A percentile compares a stretch with the other conserved stretches of the same genome.
Evolutionary conservation across 2,113 vertebrate species (phyloP).

Genomic region (Prunella fulvescens): DNA sequence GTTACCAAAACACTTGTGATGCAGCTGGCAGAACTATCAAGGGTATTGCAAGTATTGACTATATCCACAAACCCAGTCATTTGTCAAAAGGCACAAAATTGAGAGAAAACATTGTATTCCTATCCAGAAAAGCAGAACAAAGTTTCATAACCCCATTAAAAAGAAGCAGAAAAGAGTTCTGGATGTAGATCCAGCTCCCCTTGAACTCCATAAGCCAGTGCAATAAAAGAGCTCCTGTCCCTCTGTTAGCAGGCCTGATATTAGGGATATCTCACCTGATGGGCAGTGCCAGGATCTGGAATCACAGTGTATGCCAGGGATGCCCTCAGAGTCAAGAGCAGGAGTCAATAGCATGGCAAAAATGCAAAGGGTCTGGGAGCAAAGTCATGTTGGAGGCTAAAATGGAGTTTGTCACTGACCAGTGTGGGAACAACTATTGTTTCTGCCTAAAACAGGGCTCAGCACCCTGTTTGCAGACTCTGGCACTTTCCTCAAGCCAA

Average conservation of each 20-base stretch:
- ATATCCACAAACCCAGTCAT: not conserved
- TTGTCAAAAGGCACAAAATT: not conserved
- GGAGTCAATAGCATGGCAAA: not conserved
- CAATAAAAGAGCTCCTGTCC: not conserved
- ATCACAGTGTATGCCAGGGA: rapidly evolving
- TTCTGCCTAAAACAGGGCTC: not conserved
- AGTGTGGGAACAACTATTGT: not conserved
- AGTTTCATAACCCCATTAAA: not conserved
- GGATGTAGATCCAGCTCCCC: not conserved
- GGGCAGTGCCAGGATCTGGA: not conserved
- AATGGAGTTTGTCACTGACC: not conserved
- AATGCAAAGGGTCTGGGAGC: not conserved
- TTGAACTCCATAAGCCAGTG: not conserved
- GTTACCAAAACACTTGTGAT: not conserved
- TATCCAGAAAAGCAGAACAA: not conserved
- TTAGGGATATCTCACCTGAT: not conserved
- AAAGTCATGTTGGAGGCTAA: not conserved
- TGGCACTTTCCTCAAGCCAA: not conserved
- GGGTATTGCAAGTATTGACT: not conserved
- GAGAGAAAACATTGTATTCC: not conserved
- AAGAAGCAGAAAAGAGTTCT: not conserved
- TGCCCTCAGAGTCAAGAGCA: not conserved
- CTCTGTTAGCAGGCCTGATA: not conserved
- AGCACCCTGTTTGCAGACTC: not conserved
- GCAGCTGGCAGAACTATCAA: not conserved